Evolutionary conservation across 2,797 vertebrate species (phyloP).

Genomic region (Choloepus didactylus): DNA sequence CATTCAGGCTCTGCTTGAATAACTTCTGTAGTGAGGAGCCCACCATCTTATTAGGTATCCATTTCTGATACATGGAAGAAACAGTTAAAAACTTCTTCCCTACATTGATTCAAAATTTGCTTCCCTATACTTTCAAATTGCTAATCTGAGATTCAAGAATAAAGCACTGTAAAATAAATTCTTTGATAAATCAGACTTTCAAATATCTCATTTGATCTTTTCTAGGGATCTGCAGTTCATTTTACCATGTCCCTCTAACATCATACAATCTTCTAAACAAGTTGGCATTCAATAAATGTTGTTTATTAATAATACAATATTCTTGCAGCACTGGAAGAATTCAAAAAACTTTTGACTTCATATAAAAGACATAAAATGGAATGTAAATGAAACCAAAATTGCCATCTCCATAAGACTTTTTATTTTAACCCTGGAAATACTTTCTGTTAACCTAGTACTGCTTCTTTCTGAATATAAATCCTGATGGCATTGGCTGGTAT

Average conservation of each 20-base stretch:
- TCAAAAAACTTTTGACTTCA: background rate
- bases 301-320: slow-evolving; percentile 11
- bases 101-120: background rate
- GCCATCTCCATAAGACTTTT: background rate
- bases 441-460: background rate
- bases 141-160: slow-evolving; percentile 50
- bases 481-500: background rate
- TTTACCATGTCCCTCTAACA: background rate
- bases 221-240: background rate
- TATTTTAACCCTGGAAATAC: slow-evolving; percentile 58
- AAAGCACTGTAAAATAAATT: slow-evolving; percentile 33
- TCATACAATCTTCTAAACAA: slow-evolving; percentile 11
- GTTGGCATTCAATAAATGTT: background rate
- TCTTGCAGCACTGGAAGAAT: background rate
- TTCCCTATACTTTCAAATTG: slow-evolving; percentile 43
- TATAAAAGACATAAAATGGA: slow-evolving; percentile 50
- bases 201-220: slow-evolving; percentile 40
- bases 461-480: slow-evolving; percentile 33
- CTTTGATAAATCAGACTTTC: background rate
- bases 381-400: slow-evolving; percentile 38
- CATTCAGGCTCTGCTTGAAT: background rate
- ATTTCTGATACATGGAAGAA: background rate
- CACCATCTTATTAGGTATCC: background rate
- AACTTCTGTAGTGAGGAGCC: background rate
- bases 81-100: background rate